Evolutionary conservation across 2,797 vertebrate species (phyloP).

Genomic region (Morus bassanus): DNA sequence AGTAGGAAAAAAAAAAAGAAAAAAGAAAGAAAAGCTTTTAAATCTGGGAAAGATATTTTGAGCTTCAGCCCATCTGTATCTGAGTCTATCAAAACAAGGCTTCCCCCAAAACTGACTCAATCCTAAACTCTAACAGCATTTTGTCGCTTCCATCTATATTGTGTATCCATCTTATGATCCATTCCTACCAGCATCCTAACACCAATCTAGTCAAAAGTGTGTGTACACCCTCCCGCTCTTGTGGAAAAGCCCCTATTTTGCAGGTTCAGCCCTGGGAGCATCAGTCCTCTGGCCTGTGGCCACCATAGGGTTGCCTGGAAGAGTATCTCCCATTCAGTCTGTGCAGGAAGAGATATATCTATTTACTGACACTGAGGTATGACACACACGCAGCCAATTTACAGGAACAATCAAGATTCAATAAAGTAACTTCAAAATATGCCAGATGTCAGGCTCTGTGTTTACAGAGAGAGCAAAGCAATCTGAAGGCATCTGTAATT

Average conservation of each 20-base stretch:
- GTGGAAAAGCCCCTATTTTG: neutral
- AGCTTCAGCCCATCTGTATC: neutral
- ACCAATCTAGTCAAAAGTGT: fast-evolving
- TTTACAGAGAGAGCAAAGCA: neutral
- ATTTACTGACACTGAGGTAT: neutral
- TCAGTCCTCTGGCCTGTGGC: neutral
- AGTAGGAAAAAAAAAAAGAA: too few relatives aligned
- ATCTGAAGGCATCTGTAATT: constrained; percentile 12
- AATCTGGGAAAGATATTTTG: neutral
- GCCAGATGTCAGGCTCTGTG: constrained; percentile 33
- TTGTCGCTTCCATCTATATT: neutral
- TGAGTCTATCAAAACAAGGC: neutral
- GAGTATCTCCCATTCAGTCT: neutral
- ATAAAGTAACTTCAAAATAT: constrained; percentile 25
- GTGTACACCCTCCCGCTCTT: fast-evolving
- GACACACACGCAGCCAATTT: neutral
- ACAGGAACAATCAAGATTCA: neutral
- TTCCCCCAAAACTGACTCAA: neutral
- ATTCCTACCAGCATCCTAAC: neutral
- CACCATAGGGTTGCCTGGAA: neutral
- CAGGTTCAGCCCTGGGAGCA: too few relatives aligned
- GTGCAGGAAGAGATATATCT: neutral
- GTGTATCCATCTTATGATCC: neutral
- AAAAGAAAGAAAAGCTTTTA: neutral
- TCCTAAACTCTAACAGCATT: neutral